Evolutionary conservation across 2,888 invertebrate species (phyloP), one percentile per base, ranked within the genome.

Genomic region (Monoplex corrugatus): DNA sequence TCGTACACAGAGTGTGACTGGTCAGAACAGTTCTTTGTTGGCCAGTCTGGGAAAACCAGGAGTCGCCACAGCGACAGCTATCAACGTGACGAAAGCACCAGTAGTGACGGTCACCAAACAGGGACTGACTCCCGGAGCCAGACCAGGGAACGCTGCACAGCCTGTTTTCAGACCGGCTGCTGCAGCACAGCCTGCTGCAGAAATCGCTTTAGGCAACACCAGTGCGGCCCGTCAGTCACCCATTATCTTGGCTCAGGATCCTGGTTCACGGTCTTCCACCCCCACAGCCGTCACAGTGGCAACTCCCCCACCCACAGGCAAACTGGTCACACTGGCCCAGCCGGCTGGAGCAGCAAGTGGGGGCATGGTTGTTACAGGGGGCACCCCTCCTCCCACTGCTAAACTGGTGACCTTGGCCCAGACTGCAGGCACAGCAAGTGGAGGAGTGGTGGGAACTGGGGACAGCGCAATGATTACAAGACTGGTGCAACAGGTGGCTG

Each of bases 401-500:
- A 91, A 91, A 44, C 68, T 91, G 38, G 88, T 91, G 50, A 89
- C 90, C n/a, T 44, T 91, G 84, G 89, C 89, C 45, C 87, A 89
- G 89, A 86, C 87, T 19, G 86, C 86, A 19, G 89, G 87, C 1
- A n/a, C 87, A 44, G 40, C 35, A 28, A 43, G 87, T 1, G 57
- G 75, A 1, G 87, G 78, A 19, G 23, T 68, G 23, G 88, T 82
- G 35, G 89, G 80, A 19, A 78, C 90, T 2, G 90, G 91, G 16
- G 92, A 91, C 80, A 90, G 91, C 19, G 93, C 94, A 10, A 91
- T 95, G 50, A 93, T 95, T 86, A 94, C 95, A 0, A 92, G 94
- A 32, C 91, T 95, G 13, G 93, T 95, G 68, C 94, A 94, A 87
- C 95, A 94, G 87, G 92, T 92, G 91, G 91, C 91, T 45, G 92